Conservation (phyloP, 2,797 vertebrate genomes). For the Eulemur rubriventer region DNA sequence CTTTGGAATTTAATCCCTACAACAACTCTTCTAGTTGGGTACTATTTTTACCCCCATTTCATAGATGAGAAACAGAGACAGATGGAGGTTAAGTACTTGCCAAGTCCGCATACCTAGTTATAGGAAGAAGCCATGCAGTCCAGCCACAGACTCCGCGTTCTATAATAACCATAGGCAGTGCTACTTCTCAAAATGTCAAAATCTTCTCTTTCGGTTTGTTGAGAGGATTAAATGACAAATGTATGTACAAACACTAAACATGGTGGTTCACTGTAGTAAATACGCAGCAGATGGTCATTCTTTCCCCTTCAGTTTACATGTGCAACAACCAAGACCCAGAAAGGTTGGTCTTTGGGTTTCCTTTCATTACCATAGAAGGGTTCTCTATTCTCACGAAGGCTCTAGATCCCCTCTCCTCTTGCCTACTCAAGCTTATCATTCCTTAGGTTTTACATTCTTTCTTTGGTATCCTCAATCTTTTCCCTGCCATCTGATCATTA, state of each 20-base stretch:
- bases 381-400: not conserved
- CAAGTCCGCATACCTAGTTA: too few relatives aligned
- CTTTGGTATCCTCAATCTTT: not conserved
- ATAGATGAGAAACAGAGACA: not conserved
- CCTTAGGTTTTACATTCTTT: not conserved
- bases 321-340: not conserved
- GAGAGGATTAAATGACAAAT: not conserved
- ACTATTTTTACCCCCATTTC: not conserved
- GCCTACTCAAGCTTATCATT: not conserved
- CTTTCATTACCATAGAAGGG: not conserved
- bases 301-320: not conserved
- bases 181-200: not conserved
- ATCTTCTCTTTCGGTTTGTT: not conserved
- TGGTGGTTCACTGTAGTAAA: not conserved
- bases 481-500: not conserved
- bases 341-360: not conserved
- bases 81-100: not conserved
- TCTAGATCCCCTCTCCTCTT: not conserved
- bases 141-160: not conserved
- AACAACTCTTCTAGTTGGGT: not conserved
- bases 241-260: not conserved
- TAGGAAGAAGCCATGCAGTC: not conserved
- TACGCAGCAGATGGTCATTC: not conserved
- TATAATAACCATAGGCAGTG: not conserved
- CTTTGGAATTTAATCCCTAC: not conserved